Evolutionary conservation across 2,888 invertebrate genomes (phyloP), one percentile per base, ranked within the genome.

Genomic region (Hololepta plana): DNA sequence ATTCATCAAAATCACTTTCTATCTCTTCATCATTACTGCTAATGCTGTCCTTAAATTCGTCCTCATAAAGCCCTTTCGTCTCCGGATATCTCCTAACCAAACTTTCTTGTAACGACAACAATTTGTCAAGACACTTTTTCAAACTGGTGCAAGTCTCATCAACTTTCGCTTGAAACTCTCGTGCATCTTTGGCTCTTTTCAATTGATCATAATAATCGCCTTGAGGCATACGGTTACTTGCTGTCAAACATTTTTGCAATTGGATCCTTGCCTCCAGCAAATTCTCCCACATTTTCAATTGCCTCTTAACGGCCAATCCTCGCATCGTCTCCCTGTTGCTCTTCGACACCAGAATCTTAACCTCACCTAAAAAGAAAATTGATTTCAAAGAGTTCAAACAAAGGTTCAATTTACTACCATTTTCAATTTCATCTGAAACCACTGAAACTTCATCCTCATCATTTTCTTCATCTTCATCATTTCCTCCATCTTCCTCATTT

Each of bases 231-330:
- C 72, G 73, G 51, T 91, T 91, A 1, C 75, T 67, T 8, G 68
- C 64, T 21, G 64, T 55, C 26, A 88, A 49, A 41, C 77, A 67
- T 48, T 87, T 81, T 49, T 93, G 91, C 12, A 90, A 52, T 44
- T 81, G 77, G 39, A 93, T 91, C 36, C 93, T 64, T 46, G 75
- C 63, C 55, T 93, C 88, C 12, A 93, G 49, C 3, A 93, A 49
- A 28, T 66, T 71, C 48, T 93, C 91, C 85, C 87, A 93, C 2
- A 87, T 45, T 19, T 63, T 56, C 14, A 80, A 47, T 45, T 81
- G 79, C 40, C 70, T 75, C 43, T 69, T 61, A 0, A 80, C 72
- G 43, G 70, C 66, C 8, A 58, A 51, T 2, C 75, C 77, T 46
- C 74, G n/a, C 76, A 38, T 69, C 65, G 0, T 69, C 57, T 43